phyloP scores from a whole-genome alignment of 2,888 invertebrate species.

The Crematogaster levior region DNA sequence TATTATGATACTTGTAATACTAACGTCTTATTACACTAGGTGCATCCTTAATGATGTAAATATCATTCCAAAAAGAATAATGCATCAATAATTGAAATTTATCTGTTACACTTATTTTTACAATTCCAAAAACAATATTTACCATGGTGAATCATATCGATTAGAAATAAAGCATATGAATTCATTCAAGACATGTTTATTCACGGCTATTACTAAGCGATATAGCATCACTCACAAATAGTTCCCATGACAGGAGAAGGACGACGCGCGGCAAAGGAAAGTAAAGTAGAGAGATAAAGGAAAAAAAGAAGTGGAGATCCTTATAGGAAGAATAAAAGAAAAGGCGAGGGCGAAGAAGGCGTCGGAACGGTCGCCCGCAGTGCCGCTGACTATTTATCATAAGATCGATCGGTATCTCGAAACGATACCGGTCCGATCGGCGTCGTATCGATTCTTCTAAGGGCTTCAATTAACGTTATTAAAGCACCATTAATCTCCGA shows the following conservation, averaged over 20 bases:
- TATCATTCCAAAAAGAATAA: neutral
- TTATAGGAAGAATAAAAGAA: slow-evolving; percentile 65
- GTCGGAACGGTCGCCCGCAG: slow-evolving; percentile 84
- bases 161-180: slow-evolving; percentile 35
- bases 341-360: slow-evolving; percentile 76
- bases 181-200: slow-evolving; percentile 31
- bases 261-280: slow-evolving; percentile 18
- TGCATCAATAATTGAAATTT: neutral
- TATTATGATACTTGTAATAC: neutral
- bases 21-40: neutral
- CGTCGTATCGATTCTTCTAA: slow-evolving; percentile 84
- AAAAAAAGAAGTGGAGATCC: slow-evolving; percentile 59
- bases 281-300: slow-evolving; percentile 32
- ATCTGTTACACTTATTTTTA: neutral
- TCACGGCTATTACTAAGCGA: slow-evolving; percentile 36
- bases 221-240: slow-evolving; percentile 12
- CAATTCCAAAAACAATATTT: neutral
- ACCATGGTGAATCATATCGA: slow-evolving; percentile 1
- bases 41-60: neutral
- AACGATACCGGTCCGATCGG: slow-evolving; percentile 81
- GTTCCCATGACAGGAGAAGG: slow-evolving; percentile 16
- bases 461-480: slow-evolving; percentile 85
- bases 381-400: slow-evolving; percentile 85
- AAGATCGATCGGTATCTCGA: slow-evolving; percentile 85
- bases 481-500: slow-evolving; percentile 84